Evolutionary conservation across 1,140 invertebrate species (phyloP).

Genomic region (Cepaea nemoralis): DNA sequence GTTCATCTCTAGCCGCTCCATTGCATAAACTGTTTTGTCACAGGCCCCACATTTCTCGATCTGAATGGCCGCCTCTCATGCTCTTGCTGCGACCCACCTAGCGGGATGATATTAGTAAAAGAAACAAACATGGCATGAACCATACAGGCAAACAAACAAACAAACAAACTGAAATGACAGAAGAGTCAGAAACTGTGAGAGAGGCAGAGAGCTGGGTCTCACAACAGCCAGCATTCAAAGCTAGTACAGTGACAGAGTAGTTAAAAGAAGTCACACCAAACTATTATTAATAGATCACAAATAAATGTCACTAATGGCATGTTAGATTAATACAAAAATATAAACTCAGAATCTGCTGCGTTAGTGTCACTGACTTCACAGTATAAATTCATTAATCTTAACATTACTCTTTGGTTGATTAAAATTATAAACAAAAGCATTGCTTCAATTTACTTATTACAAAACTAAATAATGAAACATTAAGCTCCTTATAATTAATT

Average conservation of each 20-base stretch:
- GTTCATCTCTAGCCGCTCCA: conserved; percentile 85
- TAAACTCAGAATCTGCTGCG: too few relatives aligned
- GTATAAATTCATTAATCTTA: too few relatives aligned
- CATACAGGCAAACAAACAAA: conserved; percentile 13
- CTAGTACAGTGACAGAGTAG: not conserved
- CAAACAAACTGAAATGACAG: not conserved
- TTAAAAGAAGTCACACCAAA: not conserved
- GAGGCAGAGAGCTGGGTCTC: not conserved
- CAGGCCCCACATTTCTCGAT: conserved; percentile 81
- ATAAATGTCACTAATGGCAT: too few relatives aligned
- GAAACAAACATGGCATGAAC: conserved; percentile 32
- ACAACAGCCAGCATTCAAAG: not conserved
- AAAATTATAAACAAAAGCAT: too few relatives aligned
- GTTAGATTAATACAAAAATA: too few relatives aligned
- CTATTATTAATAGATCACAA: not conserved
- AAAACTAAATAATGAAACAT: too few relatives aligned
- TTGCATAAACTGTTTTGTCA: conserved; percentile 82
- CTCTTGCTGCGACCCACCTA: conserved; percentile 53
- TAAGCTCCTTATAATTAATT: too few relatives aligned
- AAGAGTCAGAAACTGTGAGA: not conserved
- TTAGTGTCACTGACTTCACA: too few relatives aligned
- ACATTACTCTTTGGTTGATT: too few relatives aligned
- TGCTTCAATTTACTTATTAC: too few relatives aligned
- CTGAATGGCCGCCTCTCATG: conserved; percentile 70
- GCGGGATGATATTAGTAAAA: conserved; percentile 38